phyloP scores from a whole-genome alignment of 2,888 invertebrate species.

The Blomia tropicalis region DNA sequence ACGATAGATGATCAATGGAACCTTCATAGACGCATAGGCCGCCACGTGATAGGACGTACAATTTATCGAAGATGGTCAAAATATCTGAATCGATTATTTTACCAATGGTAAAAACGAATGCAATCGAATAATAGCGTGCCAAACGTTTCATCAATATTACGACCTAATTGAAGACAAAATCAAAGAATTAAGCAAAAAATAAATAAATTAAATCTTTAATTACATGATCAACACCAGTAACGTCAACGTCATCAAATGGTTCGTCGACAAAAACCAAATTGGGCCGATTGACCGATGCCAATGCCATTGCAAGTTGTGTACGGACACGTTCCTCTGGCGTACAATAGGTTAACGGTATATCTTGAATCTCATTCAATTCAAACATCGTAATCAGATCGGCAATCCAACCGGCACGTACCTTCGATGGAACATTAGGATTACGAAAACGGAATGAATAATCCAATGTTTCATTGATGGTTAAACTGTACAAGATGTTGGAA shows the following conservation, averaged over 20 bases:
- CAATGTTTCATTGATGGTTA: background rate
- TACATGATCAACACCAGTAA: background rate
- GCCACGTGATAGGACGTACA: conserved; percentile 6
- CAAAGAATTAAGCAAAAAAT: background rate
- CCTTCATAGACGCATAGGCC: conserved; percentile 14
- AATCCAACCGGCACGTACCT: background rate
- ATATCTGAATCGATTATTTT: conserved; percentile 2
- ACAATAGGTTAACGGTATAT: background rate
- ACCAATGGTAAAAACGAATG: background rate
- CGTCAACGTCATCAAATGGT: background rate
- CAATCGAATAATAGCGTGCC: background rate
- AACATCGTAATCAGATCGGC: background rate
- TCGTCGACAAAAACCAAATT: conserved; percentile 11
- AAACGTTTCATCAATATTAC: background rate
- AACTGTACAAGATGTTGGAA: background rate
- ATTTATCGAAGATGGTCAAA: conserved; percentile 2
- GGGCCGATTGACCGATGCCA: background rate
- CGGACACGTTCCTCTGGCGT: background rate
- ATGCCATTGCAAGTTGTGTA: background rate
- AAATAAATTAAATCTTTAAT: background rate
- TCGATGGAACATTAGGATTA: background rate
- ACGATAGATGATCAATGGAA: background rate
- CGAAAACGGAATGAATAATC: conserved; percentile 7
- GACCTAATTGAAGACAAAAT: background rate
- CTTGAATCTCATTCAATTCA: background rate